Percentiles rank a stretch among this genome's conserved stretches.
phyloP scores from a whole-genome alignment of 2,797 vertebrate species.

The Crenuchus spilurus region DNA sequence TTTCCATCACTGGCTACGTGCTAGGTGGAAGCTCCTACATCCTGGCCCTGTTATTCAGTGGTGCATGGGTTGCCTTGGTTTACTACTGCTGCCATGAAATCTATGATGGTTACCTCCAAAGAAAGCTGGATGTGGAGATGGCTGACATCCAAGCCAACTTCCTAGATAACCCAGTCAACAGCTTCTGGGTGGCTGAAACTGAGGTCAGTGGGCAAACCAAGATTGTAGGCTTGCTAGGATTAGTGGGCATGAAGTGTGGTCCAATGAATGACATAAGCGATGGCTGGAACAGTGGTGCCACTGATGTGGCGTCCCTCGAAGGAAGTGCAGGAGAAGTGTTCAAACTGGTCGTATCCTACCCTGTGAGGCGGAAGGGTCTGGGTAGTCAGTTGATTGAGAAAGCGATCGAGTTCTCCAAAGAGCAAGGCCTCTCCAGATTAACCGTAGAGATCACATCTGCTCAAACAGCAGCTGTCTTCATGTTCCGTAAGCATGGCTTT shows the following conservation, averaged over 20 bases:
- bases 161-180: slow-evolving; percentile 66
- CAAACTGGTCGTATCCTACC: slow-evolving; percentile 62
- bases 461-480: slow-evolving; percentile 59
- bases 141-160: slow-evolving; percentile 65
- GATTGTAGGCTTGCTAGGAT: slow-evolving; percentile 66
- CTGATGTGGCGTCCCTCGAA: slow-evolving; percentile 43
- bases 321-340: slow-evolving; percentile 64
- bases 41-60: slow-evolving; percentile 69
- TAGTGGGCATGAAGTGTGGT: slow-evolving; percentile 53
- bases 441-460: slow-evolving; percentile 66
- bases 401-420: slow-evolving; percentile 71
- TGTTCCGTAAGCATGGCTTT: slow-evolving; percentile 68
- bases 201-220: slow-evolving; percentile 60
- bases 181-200: slow-evolving; percentile 73
- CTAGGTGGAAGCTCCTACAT: slow-evolving; percentile 75
- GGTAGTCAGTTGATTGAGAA: slow-evolving; percentile 60
- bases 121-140: slow-evolving; percentile 65
- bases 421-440: slow-evolving; percentile 58
- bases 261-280: slow-evolving; percentile 41
- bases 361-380: slow-evolving; percentile 56
- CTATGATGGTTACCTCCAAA: slow-evolving; percentile 63
- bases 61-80: slow-evolving; percentile 68
- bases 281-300: slow-evolving; percentile 55
- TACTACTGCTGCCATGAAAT: slow-evolving; percentile 74
- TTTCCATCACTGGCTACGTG: slow-evolving; percentile 74